Conservation (phyloP, 2,797 vertebrate genomes). For the Balearica regulorum region DNA sequence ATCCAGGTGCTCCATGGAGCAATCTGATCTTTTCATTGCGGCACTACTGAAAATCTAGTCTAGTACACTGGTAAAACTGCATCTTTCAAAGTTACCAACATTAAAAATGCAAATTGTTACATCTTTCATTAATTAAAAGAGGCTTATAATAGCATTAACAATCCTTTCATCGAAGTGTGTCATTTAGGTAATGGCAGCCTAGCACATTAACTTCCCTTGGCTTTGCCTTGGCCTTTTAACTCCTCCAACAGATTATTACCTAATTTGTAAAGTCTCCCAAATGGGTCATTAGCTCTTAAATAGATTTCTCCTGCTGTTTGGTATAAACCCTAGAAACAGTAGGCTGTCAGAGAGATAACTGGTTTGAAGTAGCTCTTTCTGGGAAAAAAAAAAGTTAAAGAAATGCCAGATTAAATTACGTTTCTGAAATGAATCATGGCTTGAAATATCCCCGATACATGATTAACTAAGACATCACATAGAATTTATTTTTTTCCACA, state of each 20-base stretch:
- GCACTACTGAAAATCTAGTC: background rate
- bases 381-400: background rate
- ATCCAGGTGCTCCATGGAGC: background rate
- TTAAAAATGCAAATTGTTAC: background rate
- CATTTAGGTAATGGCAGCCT: constrained; percentile 1
- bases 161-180: background rate
- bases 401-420: constrained; percentile 22
- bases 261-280: constrained; percentile 19
- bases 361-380: background rate
- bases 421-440: background rate
- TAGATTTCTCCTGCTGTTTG: constrained; percentile 26
- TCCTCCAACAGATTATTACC: constrained; percentile 18
- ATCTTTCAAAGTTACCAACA: background rate
- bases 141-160: background rate
- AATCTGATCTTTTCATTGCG: background rate
- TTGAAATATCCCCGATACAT: background rate
- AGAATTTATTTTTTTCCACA: background rate
- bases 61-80: background rate
- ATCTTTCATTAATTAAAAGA: constrained; percentile 20
- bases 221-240: constrained; percentile 33
- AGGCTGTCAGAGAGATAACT: background rate
- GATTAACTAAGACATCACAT: background rate
- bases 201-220: constrained; percentile 23
- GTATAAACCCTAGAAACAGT: background rate
- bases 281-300: constrained; percentile 35